Conservation (phyloP, 2,797 vertebrate species). For the Malacoraja senta region DNA sequence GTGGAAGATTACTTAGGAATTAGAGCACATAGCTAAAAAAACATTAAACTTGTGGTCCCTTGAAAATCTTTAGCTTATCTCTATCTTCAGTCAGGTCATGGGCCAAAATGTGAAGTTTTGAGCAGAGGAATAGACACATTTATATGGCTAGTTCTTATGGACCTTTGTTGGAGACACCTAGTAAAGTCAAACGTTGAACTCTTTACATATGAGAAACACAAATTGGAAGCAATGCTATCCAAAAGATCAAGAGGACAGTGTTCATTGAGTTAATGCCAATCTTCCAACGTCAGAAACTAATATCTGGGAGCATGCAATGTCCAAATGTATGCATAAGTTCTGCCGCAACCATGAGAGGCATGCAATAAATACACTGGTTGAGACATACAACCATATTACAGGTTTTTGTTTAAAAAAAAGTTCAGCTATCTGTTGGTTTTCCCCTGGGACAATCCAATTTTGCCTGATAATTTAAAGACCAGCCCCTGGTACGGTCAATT, state of each 20-base stretch:
- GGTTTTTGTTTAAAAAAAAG: too few relatives aligned
- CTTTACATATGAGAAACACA: not conserved
- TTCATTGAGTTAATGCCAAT: not conserved
- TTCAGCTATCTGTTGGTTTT: not conserved
- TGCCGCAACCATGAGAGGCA: not conserved
- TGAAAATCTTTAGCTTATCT: not conserved
- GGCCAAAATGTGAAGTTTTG: not conserved
- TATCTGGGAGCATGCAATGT: not conserved
- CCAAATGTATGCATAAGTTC: not conserved
- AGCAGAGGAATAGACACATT: not conserved
- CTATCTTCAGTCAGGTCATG: not conserved
- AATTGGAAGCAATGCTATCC: not conserved
- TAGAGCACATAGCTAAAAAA: not conserved
- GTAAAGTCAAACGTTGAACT: constrained; percentile 23
- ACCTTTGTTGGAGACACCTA: not conserved
- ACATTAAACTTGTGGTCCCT: not conserved
- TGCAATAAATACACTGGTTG: too few relatives aligned
- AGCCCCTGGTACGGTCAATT: not conserved
- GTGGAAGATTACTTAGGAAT: not conserved
- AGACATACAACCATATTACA: too few relatives aligned
- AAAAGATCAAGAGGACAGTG: not conserved
- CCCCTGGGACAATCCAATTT: not conserved
- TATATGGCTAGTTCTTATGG: not conserved
- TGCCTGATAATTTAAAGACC: not conserved
- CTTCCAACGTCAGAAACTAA: not conserved